Conservation (phyloP, 2,797 vertebrate genomes). For the Gobio occitaniae region DNA sequence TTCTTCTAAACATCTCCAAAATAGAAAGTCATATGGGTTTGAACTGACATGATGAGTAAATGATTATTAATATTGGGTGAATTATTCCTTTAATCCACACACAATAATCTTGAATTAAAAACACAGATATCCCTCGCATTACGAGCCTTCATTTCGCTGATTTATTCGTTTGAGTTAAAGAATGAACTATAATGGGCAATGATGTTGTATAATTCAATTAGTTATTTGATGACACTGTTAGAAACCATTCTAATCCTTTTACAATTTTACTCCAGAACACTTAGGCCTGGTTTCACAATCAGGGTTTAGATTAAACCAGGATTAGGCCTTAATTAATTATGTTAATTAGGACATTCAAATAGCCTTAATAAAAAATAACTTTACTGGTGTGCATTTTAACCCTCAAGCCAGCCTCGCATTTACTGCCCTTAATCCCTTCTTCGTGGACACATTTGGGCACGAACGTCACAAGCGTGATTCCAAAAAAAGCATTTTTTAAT, state of each 20-base stretch:
- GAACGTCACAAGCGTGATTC: too few relatives aligned
- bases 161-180: not conserved
- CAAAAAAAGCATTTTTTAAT: too few relatives aligned
- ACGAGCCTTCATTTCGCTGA: not conserved
- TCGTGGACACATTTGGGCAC: too few relatives aligned
- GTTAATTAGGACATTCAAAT: too few relatives aligned
- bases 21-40: not conserved
- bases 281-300: too few relatives aligned
- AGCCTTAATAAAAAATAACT: too few relatives aligned
- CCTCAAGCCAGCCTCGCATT: too few relatives aligned
- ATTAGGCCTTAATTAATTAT: too few relatives aligned
- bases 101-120: not conserved
- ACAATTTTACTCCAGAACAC: not conserved
- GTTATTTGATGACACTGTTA: too few relatives aligned
- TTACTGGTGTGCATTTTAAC: too few relatives aligned
- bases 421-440: too few relatives aligned
- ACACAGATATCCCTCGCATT: conserved; percentile 17
- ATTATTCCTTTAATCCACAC: not conserved
- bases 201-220: not conserved
- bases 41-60: not conserved
- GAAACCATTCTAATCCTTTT: not conserved
- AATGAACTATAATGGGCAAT: not conserved
- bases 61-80: not conserved
- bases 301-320: too few relatives aligned
- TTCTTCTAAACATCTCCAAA: not conserved